Evolutionary conservation across 2,113 vertebrate species (phyloP), one percentile per base, ranked within the genome.

Genomic region (Hepsetus odoe): DNA sequence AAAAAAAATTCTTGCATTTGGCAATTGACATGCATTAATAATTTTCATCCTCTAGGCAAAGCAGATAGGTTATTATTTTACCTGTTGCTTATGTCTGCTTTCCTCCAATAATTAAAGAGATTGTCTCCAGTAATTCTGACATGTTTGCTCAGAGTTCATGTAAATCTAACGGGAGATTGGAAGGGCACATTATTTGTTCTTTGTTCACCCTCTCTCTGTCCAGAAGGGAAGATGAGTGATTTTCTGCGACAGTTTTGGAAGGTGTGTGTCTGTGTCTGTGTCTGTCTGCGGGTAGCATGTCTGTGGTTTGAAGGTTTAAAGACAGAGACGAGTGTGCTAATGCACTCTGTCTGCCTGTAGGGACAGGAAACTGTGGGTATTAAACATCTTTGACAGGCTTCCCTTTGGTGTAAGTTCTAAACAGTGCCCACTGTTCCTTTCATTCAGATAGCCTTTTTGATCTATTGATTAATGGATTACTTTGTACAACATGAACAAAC

Each of bases 341-440:
- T 10, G 35, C 20, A 14, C 18, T 38, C 35, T n/a, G 33, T 65
- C 61, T 38, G 61, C 61, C 61, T 38, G 32, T 18, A 65, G 61
- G 32, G 32, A 38, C 33, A 2, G 32, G 32, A 35, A 11, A 38
- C 20, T 65, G 14, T 65, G 61, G 61, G 32, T 38, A 65, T 65
- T 65, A 38, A 65, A 65, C 61, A 65, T 20, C 1, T 65, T 38
- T 65, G 61, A 38, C 61, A 65, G 61, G 16, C 59, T 20, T 62
- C 59, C 30, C 8, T 55, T 22, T 24, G 51, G 51, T 20, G n/a
- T 22, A 55, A 55, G n/a, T 24, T 55, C 22, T 24, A 10, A 22
- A 55, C 7, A 22, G 22, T 7, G 10, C 51, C 1, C n/a, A 55
- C 51, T 24, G 1, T 24, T 24, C 10, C 22, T 13, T 35, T n/a